A percentile compares a stretch with the other conserved stretches of the same genome.
These are phyloP conservation scores for Ailurus styani DNA, from an alignment of 2,113 vertebrate genomes.

Conservation along the genomic window DNA sequence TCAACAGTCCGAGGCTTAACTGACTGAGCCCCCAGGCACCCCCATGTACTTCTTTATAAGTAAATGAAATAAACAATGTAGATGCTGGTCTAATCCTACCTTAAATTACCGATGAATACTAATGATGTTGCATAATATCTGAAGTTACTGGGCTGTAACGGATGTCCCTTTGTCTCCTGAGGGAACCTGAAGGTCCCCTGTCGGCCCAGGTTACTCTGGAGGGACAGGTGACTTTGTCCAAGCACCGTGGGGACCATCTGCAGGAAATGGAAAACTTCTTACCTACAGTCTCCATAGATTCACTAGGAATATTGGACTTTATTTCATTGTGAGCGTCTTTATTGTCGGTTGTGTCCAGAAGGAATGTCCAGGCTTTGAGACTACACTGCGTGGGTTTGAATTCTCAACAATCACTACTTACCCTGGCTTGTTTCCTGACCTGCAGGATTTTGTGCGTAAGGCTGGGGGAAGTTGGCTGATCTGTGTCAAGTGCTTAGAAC, in stretches of 20 bases:
- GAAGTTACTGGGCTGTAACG: neutral
- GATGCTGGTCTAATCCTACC: neutral
- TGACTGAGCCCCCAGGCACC: neutral
- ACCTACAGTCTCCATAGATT: neutral
- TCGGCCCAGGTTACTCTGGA: neutral
- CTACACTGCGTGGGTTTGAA: neutral
- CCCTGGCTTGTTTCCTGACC: neutral
- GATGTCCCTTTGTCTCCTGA: neutral
- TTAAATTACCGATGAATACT: neutral
- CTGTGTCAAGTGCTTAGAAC: neutral
- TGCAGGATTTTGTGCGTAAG: accelerated
- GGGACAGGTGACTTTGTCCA: neutral
- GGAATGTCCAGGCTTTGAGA: neutral
- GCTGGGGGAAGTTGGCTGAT: neutral
- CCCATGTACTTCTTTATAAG: neutral
- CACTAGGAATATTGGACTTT: neutral
- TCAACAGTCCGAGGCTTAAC: neutral
- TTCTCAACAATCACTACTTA: neutral
- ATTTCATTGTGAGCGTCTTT: neutral
- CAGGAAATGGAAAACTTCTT: neutral
- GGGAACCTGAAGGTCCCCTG: neutral
- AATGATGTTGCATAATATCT: neutral
- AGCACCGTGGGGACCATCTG: neutral
- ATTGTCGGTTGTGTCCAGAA: neutral
- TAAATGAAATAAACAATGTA: neutral